A percentile compares a stretch with the other conserved stretches of the same genome.
Conservation (phyloP, 2,888 invertebrate species). For the Agrochola lychnidis region DNA sequence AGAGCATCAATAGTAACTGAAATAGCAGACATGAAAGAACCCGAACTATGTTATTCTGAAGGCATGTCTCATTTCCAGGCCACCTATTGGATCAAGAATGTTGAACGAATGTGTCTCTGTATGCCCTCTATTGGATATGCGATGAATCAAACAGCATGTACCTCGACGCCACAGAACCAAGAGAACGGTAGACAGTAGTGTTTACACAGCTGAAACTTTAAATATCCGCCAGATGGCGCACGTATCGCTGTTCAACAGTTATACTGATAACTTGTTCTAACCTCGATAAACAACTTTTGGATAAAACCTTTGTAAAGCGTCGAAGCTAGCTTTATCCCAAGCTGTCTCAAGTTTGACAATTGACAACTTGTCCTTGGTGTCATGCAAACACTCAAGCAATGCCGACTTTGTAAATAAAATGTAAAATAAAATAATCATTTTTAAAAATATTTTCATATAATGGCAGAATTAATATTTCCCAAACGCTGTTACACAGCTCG, state of each 20-base stretch:
- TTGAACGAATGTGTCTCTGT: not conserved
- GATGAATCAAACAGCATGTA: conserved; percentile 18
- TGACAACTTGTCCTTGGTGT: conserved; percentile 2
- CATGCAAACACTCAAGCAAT: conserved; percentile 17
- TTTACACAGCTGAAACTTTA: conserved; percentile 1
- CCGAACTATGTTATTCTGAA: not conserved
- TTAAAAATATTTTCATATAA: conserved; percentile 54
- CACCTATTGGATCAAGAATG: conserved; percentile 36
- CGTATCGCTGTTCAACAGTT: not conserved
- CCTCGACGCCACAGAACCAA: not conserved
- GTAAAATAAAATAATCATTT: not conserved
- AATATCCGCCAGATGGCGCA: conserved; percentile 49
- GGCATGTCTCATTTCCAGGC: conserved; percentile 6
- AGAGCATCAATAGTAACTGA: conserved; percentile 7
- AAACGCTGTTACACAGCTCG: conserved; percentile 83
- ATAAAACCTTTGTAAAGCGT: not conserved
- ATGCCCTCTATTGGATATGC: conserved; percentile 54
- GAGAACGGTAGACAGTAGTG: conserved; percentile 1
- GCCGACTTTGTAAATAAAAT: conserved; percentile 9
- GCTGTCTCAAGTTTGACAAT: not conserved
- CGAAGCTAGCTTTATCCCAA: not conserved
- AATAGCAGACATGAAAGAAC: not conserved
- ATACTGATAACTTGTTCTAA: not conserved
- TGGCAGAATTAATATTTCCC: conserved; percentile 80
- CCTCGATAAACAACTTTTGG: not conserved